phyloP scores from a whole-genome alignment of 2,797 vertebrate species.

The Galago senegalensis region DNA sequence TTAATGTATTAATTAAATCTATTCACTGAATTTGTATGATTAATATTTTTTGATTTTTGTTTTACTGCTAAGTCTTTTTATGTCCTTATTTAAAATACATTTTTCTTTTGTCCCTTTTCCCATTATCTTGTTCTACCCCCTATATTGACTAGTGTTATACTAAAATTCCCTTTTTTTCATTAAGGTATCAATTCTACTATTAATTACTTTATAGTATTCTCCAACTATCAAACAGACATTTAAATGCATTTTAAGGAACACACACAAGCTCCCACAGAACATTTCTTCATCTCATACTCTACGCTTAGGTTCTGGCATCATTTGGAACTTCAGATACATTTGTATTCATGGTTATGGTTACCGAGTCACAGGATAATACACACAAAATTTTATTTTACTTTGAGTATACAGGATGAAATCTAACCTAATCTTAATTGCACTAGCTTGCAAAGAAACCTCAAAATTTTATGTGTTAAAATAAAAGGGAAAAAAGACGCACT shows the following conservation, averaged over 20 bases:
- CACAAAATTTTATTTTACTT: neutral
- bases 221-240: neutral
- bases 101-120: neutral
- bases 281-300: neutral
- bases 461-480: neutral
- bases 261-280: neutral
- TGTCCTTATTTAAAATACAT: neutral
- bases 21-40: neutral
- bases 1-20: neutral
- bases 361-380: neutral
- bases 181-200: neutral
- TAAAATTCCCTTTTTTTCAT: neutral
- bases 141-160: neutral
- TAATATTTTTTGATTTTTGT: neutral
- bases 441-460: neutral
- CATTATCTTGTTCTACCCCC: neutral
- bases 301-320: neutral
- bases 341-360: neutral
- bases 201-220: neutral
- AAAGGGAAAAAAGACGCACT: neutral
- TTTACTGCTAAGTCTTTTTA: neutral
- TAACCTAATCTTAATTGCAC: neutral
- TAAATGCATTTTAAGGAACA: neutral
- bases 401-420: neutral
- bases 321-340: neutral